These are phyloP conservation scores for Prunella fulvescens DNA, from an alignment of 2,113 vertebrate genomes.

Conservation along the genomic window DNA sequence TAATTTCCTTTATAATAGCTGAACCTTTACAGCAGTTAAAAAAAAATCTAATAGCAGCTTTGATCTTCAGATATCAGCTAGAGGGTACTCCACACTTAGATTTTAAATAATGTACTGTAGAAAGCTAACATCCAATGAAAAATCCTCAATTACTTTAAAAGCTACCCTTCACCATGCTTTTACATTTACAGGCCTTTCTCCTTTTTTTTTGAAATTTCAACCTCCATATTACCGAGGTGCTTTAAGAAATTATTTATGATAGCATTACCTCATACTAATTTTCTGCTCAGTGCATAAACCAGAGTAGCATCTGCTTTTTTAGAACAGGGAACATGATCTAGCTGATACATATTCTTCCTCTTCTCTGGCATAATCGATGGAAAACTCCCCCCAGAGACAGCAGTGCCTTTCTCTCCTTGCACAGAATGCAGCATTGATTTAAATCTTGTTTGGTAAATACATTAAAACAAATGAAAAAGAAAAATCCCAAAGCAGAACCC, in stretches of 20 bases:
- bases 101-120: constrained; percentile 52
- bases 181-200: constrained; percentile 52
- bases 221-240: neutral
- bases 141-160: constrained; percentile 67
- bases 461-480: neutral
- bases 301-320: constrained; percentile 44
- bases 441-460: neutral
- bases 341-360: neutral
- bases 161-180: constrained; percentile 52
- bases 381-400: neutral
- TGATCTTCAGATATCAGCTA: constrained; percentile 60
- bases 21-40: constrained; percentile 20
- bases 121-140: constrained; percentile 61
- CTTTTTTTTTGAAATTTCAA: constrained; percentile 35
- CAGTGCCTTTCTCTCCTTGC: neutral
- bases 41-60: constrained; percentile 54
- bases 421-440: neutral
- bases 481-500: neutral
- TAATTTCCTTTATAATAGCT: constrained; percentile 60
- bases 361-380: constrained; percentile 42
- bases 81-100: constrained; percentile 41
- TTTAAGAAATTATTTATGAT: constrained; percentile 74
- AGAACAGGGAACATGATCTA: constrained; percentile 15
- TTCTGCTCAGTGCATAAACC: constrained; percentile 18
- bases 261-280: constrained; percentile 71